Conservation (phyloP, 2,888 invertebrate species). For the Lasioglossum villosulum region DNA sequence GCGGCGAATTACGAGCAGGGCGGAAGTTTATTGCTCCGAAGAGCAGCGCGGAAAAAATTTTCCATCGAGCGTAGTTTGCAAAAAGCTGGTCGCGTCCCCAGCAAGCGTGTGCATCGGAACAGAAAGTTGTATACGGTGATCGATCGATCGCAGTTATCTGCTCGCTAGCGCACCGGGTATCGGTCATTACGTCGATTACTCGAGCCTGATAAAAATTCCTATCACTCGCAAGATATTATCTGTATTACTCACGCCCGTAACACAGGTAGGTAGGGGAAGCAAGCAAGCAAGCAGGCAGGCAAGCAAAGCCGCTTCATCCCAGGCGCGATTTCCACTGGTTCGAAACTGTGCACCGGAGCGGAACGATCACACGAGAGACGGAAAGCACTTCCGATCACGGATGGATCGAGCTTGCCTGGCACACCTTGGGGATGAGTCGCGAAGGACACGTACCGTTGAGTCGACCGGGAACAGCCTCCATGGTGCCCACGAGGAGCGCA, state of each 20-base stretch:
- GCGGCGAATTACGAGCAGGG: constrained; percentile 14
- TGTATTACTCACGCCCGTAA: background rate
- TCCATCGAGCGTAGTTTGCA: background rate
- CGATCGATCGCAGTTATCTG: constrained; percentile 30
- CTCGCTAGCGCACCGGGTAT: constrained; percentile 10
- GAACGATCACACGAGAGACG: constrained; percentile 11
- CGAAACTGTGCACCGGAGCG: background rate
- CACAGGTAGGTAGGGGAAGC: background rate
- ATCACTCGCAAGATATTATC: constrained; percentile 27
- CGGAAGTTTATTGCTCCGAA: constrained; percentile 25
- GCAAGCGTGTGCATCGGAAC: background rate
- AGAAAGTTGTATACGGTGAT: background rate
- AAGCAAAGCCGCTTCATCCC: background rate
- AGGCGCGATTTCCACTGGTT: background rate
- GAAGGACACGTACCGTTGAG: constrained; percentile 74
- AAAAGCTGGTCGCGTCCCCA: background rate
- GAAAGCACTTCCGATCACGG: constrained; percentile 3
- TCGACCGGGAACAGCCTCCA: constrained; percentile 74
- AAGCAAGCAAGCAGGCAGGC: background rate
- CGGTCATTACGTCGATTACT: constrained; percentile 33
- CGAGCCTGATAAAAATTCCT: constrained; percentile 18
- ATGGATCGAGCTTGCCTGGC: background rate
- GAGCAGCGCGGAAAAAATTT: constrained; percentile 13
- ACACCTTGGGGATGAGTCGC: background rate
- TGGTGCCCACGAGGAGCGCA: constrained; percentile 67